Percentiles rank a stretch among this genome's conserved stretches.
phyloP scores from a whole-genome alignment of 2,888 invertebrate species.

The Nycteola revayana region DNA sequence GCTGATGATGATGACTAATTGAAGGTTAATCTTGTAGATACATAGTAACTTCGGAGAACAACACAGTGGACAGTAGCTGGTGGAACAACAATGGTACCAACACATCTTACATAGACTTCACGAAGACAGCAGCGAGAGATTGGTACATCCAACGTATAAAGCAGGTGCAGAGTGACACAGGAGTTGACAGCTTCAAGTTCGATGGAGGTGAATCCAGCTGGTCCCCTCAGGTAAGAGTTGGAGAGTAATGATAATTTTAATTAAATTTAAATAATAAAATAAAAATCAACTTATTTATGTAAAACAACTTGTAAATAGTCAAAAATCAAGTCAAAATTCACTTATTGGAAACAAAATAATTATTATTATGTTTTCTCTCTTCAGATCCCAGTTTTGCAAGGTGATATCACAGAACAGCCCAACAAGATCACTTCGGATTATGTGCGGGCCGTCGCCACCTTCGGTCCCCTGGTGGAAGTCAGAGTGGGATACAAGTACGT shows the following conservation, averaged over 20 bases:
- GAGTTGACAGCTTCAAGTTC: slow-evolving; percentile 90
- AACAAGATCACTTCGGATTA: slow-evolving; percentile 81
- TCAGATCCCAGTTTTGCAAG: slow-evolving; percentile 63
- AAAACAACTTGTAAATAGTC: too few relatives aligned
- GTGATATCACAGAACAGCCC: slow-evolving; percentile 71
- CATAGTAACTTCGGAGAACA: slow-evolving; percentile 70
- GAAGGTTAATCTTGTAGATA: slow-evolving; percentile 58
- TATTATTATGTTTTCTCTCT: too few relatives aligned
- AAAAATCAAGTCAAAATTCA: too few relatives aligned
- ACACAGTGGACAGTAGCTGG: slow-evolving; percentile 76
- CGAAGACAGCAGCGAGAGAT: slow-evolving; percentile 84
- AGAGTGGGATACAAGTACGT: slow-evolving; percentile 63
- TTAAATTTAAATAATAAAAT: too few relatives aligned
- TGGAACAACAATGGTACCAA: slow-evolving; percentile 76
- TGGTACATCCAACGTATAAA: slow-evolving; percentile 81
- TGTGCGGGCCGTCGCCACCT: slow-evolving; percentile 77
- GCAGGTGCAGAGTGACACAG: slow-evolving; percentile 78
- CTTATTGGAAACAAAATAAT: too few relatives aligned
- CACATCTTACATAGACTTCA: slow-evolving; percentile 86
- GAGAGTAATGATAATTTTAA: too few relatives aligned
- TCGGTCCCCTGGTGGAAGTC: slow-evolving; percentile 83
- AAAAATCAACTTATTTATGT: too few relatives aligned
- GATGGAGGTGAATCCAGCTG: slow-evolving; percentile 89
- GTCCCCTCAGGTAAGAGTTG: slow-evolving; percentile 76
- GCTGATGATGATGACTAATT: too few relatives aligned